These are phyloP conservation scores for Drosophila maculinotata DNA, from an alignment of 2,888 invertebrate species.

Conservation along the genomic window DNA sequence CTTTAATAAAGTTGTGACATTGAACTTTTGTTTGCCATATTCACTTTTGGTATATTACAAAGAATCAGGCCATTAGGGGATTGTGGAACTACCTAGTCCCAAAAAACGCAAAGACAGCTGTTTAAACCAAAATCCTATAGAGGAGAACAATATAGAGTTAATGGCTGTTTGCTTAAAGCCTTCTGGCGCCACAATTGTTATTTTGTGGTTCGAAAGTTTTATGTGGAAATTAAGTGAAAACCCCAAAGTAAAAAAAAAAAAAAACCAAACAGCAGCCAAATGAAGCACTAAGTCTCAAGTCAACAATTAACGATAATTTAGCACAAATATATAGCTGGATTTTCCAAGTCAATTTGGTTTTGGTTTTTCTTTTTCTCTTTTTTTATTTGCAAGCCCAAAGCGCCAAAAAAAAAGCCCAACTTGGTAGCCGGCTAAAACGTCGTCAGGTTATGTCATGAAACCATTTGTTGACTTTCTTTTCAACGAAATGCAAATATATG, in stretches of 20 bases:
- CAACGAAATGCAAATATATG: constrained; percentile 63
- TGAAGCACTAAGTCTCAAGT: constrained; percentile 38
- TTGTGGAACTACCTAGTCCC: constrained; percentile 48
- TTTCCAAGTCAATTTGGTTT: constrained; percentile 56
- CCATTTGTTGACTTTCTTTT: constrained; percentile 73
- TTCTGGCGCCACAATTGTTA: constrained; percentile 43
- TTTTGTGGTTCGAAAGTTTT: constrained; percentile 35
- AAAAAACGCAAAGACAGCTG: constrained; percentile 44
- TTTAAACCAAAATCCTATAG: constrained; percentile 37
- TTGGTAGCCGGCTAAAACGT: constrained; percentile 15
- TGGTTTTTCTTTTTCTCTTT: constrained; percentile 7
- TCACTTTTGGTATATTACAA: constrained; percentile 15
- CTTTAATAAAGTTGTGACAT: constrained; percentile 8
- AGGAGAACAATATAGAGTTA: constrained; percentile 40
- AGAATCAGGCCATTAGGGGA: constrained; percentile 56
- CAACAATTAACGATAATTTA: constrained; percentile 50
- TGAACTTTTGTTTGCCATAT: constrained; percentile 4
- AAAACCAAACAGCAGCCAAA: constrained; percentile 48
- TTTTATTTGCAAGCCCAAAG: constrained; percentile 15
- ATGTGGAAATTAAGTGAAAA: constrained; percentile 52
- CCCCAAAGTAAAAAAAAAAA: constrained; percentile 38
- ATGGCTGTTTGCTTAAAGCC: constrained; percentile 43
- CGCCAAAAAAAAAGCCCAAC: background rate
- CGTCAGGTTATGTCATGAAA: constrained; percentile 64
- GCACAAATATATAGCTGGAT: constrained; percentile 69